These are phyloP conservation scores for Phataginus tricuspis DNA, from an alignment of 2,797 vertebrate species.

Conservation along the genomic window DNA sequence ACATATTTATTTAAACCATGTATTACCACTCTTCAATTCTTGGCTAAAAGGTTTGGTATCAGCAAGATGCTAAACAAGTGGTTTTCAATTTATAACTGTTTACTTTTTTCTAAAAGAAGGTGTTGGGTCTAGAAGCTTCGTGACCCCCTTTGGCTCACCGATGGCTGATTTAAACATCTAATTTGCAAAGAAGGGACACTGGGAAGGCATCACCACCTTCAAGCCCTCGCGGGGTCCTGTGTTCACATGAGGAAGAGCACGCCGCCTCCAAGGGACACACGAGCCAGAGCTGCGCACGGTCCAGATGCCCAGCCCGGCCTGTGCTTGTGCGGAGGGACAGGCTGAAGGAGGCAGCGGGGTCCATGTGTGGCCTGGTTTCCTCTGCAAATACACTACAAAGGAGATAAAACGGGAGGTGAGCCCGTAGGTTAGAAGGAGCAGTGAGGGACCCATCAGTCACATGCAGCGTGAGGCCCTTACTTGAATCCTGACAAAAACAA, in stretches of 20 bases:
- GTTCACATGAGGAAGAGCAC: accelerated
- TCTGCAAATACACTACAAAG: neutral
- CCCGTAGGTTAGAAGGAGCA: neutral
- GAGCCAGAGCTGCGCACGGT: too few species aligned
- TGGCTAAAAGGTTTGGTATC: too few species aligned
- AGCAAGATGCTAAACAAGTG: neutral
- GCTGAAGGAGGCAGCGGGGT: neutral
- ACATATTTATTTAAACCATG: neutral
- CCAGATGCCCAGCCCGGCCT: neutral
- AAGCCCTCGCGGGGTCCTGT: accelerated
- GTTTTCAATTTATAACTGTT: neutral
- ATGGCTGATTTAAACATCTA: neutral
- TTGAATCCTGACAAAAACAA: neutral
- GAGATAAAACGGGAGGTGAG: neutral
- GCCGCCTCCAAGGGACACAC: accelerated
- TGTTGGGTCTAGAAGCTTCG: neutral
- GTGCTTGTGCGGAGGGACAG: neutral
- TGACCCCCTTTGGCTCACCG: too few species aligned
- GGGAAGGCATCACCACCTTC: accelerated
- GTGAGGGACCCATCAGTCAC: accelerated
- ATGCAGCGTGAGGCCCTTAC: neutral
- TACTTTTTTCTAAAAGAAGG: neutral
- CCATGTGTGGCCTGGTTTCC: too few species aligned
- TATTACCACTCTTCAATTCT: too few species aligned
- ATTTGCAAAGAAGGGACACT: too few species aligned